phyloP scores from a whole-genome alignment of 2,888 invertebrate species.

The Macaria notata region DNA sequence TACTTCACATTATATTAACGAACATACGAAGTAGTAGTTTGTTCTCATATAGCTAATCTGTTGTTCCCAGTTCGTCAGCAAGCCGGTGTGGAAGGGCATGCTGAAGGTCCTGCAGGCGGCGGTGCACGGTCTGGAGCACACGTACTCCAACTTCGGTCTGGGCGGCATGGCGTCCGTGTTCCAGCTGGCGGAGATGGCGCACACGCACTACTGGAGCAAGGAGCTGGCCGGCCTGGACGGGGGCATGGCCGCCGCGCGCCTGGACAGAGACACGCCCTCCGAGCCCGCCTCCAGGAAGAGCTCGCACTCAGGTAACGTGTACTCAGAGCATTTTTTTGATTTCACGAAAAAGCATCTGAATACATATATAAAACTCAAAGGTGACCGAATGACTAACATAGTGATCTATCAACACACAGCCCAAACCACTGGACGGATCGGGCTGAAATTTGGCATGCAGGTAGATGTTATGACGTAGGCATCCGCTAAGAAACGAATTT shows the following conservation, averaged over 20 bases:
- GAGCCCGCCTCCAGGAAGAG: slow-evolving; percentile 85
- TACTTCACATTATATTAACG: too few relatives aligned
- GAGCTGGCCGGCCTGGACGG: slow-evolving; percentile 85
- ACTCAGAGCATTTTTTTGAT: too few relatives aligned
- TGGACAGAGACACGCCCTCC: slow-evolving; percentile 62
- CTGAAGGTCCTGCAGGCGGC: slow-evolving; percentile 95
- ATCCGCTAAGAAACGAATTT: too few relatives aligned
- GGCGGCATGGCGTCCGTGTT: slow-evolving; percentile 99
- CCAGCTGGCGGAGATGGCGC: slow-evolving; percentile 98
- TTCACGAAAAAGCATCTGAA: too few relatives aligned
- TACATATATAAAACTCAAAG: too few relatives aligned
- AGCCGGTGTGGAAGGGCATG: slow-evolving; percentile 98
- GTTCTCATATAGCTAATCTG: too few relatives aligned
- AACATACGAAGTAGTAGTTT: too few relatives aligned
- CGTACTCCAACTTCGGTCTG: slow-evolving; percentile 95
- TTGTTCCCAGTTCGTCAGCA: slow-evolving; percentile 88
- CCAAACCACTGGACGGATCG: too few relatives aligned
- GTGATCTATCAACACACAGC: too few relatives aligned
- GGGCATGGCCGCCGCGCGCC: slow-evolving; percentile 69
- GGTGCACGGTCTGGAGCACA: slow-evolving; percentile 94
- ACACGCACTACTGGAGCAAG: slow-evolving; percentile 98
- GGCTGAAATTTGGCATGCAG: too few relatives aligned
- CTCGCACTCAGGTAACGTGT: slow-evolving; percentile 83
- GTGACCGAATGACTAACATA: too few relatives aligned
- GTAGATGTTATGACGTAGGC: too few relatives aligned